A percentile compares a stretch with the other conserved stretches of the same genome.
Evolutionary conservation across 1,140 invertebrate species (phyloP).

Genomic region (Trachelipus rathkii): DNA sequence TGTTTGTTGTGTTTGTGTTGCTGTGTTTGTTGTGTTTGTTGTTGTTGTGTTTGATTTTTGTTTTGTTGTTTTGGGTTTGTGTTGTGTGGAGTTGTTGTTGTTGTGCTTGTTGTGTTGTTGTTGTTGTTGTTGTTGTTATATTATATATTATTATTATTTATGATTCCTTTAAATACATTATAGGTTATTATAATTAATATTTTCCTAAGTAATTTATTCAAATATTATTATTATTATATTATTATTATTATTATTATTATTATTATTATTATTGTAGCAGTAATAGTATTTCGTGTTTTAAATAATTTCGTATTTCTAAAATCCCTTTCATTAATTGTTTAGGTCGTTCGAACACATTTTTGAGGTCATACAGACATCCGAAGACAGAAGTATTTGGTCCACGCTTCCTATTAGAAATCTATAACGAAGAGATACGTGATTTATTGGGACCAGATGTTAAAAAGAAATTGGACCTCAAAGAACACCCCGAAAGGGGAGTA

Average conservation of each 20-base stretch:
- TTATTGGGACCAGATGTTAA: slow-evolving; percentile 65
- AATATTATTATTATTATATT: background rate
- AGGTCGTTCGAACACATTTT: slow-evolving; percentile 86
- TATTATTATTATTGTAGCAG: too few relatives aligned
- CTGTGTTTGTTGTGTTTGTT: too few relatives aligned
- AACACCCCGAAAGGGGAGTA: slow-evolving; percentile 72
- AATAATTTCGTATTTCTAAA: background rate
- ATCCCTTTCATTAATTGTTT: background rate
- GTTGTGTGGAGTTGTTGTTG: too few relatives aligned
- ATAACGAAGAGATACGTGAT: slow-evolving; percentile 72
- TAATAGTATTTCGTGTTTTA: too few relatives aligned
- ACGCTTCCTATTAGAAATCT: slow-evolving; percentile 92
- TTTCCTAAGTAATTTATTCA: background rate
- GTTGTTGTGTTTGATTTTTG: too few relatives aligned
- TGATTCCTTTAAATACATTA: background rate
- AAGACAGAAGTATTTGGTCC: slow-evolving; percentile 75
- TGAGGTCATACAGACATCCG: slow-evolving; percentile 78
- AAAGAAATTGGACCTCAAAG: slow-evolving; percentile 70
- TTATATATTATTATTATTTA: too few relatives aligned
- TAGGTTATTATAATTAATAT: background rate
- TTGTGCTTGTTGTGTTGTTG: too few relatives aligned
- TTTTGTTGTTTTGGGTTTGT: too few relatives aligned
- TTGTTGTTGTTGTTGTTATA: too few relatives aligned
- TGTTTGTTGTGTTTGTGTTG: too few relatives aligned
- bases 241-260: background rate